Base-by-base conservation (phyloP, 2,888 invertebrate species). In the Drosophila barbarae region DNA sequence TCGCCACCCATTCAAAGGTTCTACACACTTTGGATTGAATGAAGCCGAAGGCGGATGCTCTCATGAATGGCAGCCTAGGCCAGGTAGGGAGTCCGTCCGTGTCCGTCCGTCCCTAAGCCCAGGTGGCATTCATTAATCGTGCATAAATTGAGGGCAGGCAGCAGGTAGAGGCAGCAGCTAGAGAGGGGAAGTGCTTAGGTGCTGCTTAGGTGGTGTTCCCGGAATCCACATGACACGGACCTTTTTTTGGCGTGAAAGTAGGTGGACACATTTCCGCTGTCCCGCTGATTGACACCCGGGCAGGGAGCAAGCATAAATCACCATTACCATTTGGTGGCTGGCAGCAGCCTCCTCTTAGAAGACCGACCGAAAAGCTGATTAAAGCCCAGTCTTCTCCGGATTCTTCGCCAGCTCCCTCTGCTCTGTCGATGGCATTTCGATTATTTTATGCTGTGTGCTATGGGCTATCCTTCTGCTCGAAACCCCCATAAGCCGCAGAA, bases 71-170 rank as follows among this genome's bases (percentile, higher is more conserved):
- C 47, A 41, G 63, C 49, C 50, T 49, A 44, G 36, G 34, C 52
- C 61, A 59, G 73, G 50, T 69, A 49, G 50, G 18, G 18, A 39
- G 32, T 30, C 46, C 18, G 10, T n/a, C 18, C 18, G 18, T 18
- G 18, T 18, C 18, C 18, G 7, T 21, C 21, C 21, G 23, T 23
- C 8, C 23, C 23, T 18, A n/a, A 5, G 64, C 67, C 77, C 82
- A 78, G 78, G 78, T 78, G 84, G 82, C 82, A 74, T 82, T 84
- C 83, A 80, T 80, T 80, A 80, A 80, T 84, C 85, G 85, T 82
- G 77, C 82, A 79, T 79, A 79, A 84, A 79, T 79, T 83, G 82
- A 74, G 64, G 38, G 57, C 60, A 65, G 18, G 18, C 18, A 18
- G 18, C 18, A 18, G 55, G 58, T 63, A 66, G 58, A 55, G 13